Evolutionary conservation across 2,113 vertebrate genomes (phyloP), one percentile per base, ranked within the genome.

Genomic region (Chaetorhynchus papuensis): DNA sequence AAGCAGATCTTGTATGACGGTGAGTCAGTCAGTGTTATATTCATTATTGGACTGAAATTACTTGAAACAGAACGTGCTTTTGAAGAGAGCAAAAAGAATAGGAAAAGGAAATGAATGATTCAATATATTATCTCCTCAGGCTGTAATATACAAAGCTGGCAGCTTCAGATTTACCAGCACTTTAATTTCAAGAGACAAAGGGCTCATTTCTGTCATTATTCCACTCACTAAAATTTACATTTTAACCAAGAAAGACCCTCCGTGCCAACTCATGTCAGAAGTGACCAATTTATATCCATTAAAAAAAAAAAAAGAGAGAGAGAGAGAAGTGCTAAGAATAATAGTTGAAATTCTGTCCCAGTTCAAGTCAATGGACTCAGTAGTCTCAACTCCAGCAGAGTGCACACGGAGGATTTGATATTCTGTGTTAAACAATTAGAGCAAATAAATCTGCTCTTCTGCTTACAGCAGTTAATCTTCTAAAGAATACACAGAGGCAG

Each of bases 181-280:
- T 97, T 97, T 96, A 96, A 97, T 97, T 97, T 96, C 89, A 89
- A 96, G 96, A 97, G 96, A 96, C 95, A 96, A 96, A 96, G 92
- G 94, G 95, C 93, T 97, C 94, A 94, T 97, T 97, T 95, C 80
- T 96, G 53, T 91, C 96, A 96, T 95, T 96, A 95, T 96, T 97
- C 95, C 85, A 89, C 87, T 94, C 89, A 95, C 90, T 94, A 77
- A 87, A 96, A 95, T 97, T 96, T 96, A 92, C 84, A 82, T 97
- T 97, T 94, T 95, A 93, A 93, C 94, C 94, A 96, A 94, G 68
- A 90, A 94, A 95, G 86, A 94, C 52, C 86, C 63, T 90, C 76
- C 60, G 76, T 90, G 81, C 61, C 83, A 95, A 92, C 85, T 82
- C 7, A 5, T 95, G 90, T 96, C 94, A 96, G 85, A 96, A 96